Evolutionary conservation across 2,888 invertebrate species (phyloP).

Genomic region (Criorhina ranunculi): DNA sequence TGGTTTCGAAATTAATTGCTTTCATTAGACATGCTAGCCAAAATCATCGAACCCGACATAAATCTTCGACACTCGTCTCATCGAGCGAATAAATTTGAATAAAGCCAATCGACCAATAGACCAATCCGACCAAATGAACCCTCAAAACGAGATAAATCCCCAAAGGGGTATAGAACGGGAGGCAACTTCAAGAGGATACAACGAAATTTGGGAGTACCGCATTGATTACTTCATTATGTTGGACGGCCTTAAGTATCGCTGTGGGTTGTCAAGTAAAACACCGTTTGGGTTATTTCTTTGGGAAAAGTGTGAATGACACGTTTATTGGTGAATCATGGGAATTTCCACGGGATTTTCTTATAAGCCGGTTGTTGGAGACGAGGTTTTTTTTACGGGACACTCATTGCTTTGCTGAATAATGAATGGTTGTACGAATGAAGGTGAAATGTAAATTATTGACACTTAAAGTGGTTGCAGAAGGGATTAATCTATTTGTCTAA

Average conservation of each 20-base stretch:
- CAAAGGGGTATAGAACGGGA: background rate
- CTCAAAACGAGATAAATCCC: conserved; percentile 24
- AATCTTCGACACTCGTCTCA: conserved; percentile 30
- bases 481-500: background rate
- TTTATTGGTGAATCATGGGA: background rate
- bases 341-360: conserved; percentile 5
- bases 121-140: conserved; percentile 20
- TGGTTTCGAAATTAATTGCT: conserved; percentile 43
- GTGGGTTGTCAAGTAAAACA: background rate
- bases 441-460: conserved; percentile 26
- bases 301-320: conserved; percentile 54
- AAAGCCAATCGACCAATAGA: conserved; percentile 57
- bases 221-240: conserved; percentile 8
- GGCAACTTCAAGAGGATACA: background rate
- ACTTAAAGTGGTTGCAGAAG: background rate
- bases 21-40: conserved; percentile 40
- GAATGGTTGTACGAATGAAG: conserved; percentile 36
- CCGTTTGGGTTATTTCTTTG: background rate
- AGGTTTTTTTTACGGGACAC: conserved; percentile 21
- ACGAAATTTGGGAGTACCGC: background rate
- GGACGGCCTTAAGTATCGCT: conserved; percentile 14
- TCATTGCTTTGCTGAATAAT: conserved; percentile 48
- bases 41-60: conserved; percentile 48
- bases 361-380: conserved; percentile 6
- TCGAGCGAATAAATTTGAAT: conserved; percentile 61